Evolutionary conservation across 2,113 vertebrate genomes (phyloP).

Genomic region (Megaleporinus macrocephalus): DNA sequence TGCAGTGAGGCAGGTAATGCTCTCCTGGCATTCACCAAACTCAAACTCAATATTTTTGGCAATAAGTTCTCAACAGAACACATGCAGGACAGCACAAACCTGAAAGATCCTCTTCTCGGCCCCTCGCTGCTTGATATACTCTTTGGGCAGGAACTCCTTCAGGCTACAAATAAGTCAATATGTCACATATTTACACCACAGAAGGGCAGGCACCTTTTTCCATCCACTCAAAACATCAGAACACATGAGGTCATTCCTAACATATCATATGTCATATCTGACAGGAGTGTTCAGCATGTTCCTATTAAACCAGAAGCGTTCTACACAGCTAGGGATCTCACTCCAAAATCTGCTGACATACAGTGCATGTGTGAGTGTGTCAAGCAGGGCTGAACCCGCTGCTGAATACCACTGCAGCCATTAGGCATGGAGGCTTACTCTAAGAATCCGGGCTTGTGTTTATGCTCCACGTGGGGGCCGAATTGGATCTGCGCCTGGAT

Average conservation of each 20-base stretch:
- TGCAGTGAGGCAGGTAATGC: too few relatives aligned
- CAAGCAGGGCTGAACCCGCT: background rate
- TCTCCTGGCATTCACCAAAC: too few relatives aligned
- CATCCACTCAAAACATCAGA: constrained; percentile 4
- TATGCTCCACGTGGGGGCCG: constrained; percentile 96
- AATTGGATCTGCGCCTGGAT: constrained; percentile 99
- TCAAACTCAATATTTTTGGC: too few relatives aligned
- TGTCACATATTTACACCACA: constrained; percentile 61
- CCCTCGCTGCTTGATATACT: constrained; percentile 83
- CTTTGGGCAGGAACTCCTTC: constrained; percentile 84
- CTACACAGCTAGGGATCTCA: background rate
- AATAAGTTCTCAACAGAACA: background rate
- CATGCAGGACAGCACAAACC: constrained; percentile 66
- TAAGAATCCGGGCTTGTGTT: constrained; percentile 98
- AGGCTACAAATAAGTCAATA: constrained; percentile 73
- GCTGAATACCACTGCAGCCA: constrained; percentile 29
- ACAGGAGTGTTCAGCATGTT: constrained; percentile 47
- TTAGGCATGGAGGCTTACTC: constrained; percentile 82
- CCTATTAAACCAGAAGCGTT: background rate
- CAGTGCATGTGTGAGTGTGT: background rate
- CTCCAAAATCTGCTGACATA: constrained; percentile 10
- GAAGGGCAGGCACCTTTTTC: constrained; percentile 58
- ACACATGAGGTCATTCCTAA: constrained; percentile 67
- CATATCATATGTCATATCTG: constrained; percentile 55
- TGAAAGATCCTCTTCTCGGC: constrained; percentile 84